Evolutionary conservation across 2,113 vertebrate species (phyloP).

Genomic region (Marcusenius ussheri): DNA sequence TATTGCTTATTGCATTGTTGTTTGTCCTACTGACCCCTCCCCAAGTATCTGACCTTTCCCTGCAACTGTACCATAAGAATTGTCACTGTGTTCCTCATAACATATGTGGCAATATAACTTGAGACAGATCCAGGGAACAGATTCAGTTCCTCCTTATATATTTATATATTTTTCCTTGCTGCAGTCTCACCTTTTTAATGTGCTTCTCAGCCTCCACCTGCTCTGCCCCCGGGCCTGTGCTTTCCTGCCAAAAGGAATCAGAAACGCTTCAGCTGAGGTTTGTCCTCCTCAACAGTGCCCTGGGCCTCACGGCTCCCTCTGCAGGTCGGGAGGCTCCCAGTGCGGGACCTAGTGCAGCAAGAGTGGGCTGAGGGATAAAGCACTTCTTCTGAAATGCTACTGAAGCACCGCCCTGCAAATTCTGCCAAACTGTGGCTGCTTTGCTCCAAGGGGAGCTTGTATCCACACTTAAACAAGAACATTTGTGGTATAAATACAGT

Average conservation of each 20-base stretch:
- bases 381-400: neutral
- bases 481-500: neutral
- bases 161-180: neutral
- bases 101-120: neutral
- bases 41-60: neutral
- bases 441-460: neutral
- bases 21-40: neutral
- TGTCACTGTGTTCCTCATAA: neutral
- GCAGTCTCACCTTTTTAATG: conserved; percentile 31
- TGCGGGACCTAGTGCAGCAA: neutral
- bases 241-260: conserved; percentile 62
- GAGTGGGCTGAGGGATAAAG: neutral
- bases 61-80: neutral
- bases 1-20: neutral
- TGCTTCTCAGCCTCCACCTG: conserved; percentile 40
- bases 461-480: neutral
- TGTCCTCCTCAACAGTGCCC: conserved; percentile 9
- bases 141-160: neutral
- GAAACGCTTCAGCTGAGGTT: conserved; percentile 54
- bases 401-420: neutral
- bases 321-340: neutral
- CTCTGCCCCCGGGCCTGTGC: conserved; percentile 48
- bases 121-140: neutral
- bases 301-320: neutral
- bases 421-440: neutral